phyloP scores from a whole-genome alignment of 2,113 vertebrate genomes.

The Cochlearius cochlearius region DNA sequence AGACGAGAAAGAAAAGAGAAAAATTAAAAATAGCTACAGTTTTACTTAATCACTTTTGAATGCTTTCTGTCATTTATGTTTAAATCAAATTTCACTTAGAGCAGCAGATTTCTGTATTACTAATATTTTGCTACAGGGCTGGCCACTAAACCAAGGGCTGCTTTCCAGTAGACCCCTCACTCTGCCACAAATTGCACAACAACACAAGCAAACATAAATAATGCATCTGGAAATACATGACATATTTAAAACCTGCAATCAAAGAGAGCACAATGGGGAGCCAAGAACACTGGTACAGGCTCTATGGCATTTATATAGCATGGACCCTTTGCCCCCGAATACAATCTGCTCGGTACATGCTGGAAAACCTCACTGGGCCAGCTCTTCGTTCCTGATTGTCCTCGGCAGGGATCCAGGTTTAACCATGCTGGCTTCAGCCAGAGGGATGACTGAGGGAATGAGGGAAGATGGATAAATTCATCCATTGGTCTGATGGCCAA shows the following conservation, averaged over 20 bases:
- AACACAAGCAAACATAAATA: conserved; percentile 51
- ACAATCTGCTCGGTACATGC: neutral
- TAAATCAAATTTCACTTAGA: conserved; percentile 49
- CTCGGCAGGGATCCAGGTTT: conserved; percentile 55
- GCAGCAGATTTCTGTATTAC: conserved; percentile 59
- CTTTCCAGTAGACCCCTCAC: conserved; percentile 36
- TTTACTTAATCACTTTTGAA: neutral
- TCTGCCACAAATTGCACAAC: conserved; percentile 71
- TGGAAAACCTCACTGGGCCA: conserved; percentile 60
- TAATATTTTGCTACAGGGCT: conserved; percentile 63
- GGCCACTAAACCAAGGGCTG: conserved; percentile 47
- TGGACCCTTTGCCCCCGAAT: conserved; percentile 45
- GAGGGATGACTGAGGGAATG: conserved; percentile 54
- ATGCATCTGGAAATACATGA: conserved; percentile 30
- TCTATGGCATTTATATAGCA: neutral
- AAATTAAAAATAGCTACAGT: neutral
- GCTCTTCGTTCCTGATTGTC: conserved; percentile 56
- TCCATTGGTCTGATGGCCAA: conserved; percentile 55
- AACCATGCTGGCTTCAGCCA: conserved; percentile 53
- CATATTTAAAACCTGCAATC: conserved; percentile 40
- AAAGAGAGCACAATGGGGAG: neutral
- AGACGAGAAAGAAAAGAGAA: neutral
- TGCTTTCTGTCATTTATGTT: conserved; percentile 20
- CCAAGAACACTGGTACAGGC: neutral
- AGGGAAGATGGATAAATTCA: conserved; percentile 60